Evolutionary conservation across 2,113 vertebrate species (phyloP), one percentile per base, ranked within the genome.

Genomic region (Ictidomys tridecemlineatus): DNA sequence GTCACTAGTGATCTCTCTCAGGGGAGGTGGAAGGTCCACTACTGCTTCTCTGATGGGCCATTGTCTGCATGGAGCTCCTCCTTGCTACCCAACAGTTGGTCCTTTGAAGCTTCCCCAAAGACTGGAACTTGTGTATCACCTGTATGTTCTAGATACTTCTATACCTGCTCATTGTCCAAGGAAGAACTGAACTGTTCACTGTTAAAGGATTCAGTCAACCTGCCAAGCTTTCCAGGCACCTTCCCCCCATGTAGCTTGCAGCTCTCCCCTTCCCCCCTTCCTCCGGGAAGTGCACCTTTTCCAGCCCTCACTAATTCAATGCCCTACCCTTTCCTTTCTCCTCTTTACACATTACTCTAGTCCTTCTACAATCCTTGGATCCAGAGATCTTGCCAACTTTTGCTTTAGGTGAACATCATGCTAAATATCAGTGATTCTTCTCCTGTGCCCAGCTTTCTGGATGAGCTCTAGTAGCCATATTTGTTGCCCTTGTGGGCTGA

Each of bases 181-280:
- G 16, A 16, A 34, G 56, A 85, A 45, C 1, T 45, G 48, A 45
- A 32, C 8, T 6, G 5, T 61, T 30, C 34, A 48, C 4, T 28
- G 3, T 12, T 14, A 10, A 63, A 51, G 42, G 4, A 4, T 51
- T 70, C 78, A 2, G 1, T 2, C 24, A 24, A 0, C 1, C 12
- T 24, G 34, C 37, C 24, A 45, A 9, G 2, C 16, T 24, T 1
- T 32, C 45, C 34, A 16, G 84, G 28, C 5, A 13, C 18, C 20
- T 4, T 4, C 24, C 37, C 37, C 4, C 67, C 4, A 26, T 10
- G 1, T 45, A 22, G 34, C 9, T 28, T 32, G 26, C 3, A 65
- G 5, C 18, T 22, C 10, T 9, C 69, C 8, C n/a, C 45, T 17
- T 39, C 65, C 48, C 1, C 0, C 45, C 53, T 58, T 53, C 34